Evolutionary conservation across 1,140 invertebrate genomes (phyloP), one percentile per base, ranked within the genome.

Genomic region (Chelonus insularis): DNA sequence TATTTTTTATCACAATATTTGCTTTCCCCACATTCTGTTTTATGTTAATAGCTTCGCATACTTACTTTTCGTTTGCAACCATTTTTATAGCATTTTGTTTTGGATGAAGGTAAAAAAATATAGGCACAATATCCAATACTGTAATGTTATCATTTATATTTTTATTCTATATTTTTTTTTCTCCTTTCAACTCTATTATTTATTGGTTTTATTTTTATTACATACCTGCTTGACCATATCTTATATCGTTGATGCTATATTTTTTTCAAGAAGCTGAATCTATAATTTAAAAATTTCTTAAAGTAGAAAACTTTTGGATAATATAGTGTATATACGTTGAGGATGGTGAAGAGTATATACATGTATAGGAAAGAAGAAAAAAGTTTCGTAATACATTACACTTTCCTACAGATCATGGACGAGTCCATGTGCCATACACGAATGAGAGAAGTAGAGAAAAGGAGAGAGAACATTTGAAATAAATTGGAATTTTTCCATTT

Each of bases 1-100:
- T 78, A 79, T 80, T 80, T 78, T 79, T 80, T 77, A 78, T 77
- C 76, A 75, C 76, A 77, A 79, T 80, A 78, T 78, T 80, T 77
- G 72, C 73, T 72, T 80, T 75, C 73, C 69, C 70, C 74, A 75
- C 74, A 77, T 78, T 79, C 73, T 74, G 74, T 74, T 79, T 78
- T 79, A 80, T 78, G 76, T 76, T 78, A 79, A 80, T 78, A 71
- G 73, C 60, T 67, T 65, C 65, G 63, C 48, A 55, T 29, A 37
- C 52, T 37, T 18, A 18, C 34, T 37, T 21, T 37, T 55, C 16
- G 25, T 7, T 21, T 21, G 23, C 48, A 11, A 12, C 48, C 23
- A 51, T 51, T 51, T 32, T 51, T 51, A 51, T 51, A 34, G n/a
- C 25, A 51, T 51, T 51, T 51, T 51, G 34, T 34, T 51, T 8